These are phyloP conservation scores for Sinodicranocentrus sp. DNA, from an alignment of 2,888 invertebrate genomes.

Conservation along the genomic window DNA sequence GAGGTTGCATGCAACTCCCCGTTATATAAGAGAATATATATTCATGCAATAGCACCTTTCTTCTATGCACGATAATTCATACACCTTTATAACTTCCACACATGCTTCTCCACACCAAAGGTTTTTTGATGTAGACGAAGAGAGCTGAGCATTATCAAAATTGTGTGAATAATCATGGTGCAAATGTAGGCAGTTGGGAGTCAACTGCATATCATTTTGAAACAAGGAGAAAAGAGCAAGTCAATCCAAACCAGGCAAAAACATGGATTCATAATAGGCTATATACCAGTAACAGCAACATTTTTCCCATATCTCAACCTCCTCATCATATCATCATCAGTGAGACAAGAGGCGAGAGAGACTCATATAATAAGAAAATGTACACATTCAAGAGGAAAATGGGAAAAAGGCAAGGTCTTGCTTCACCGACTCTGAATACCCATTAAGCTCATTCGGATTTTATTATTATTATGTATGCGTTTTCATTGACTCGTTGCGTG, in stretches of 20 bases:
- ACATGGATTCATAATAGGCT: constrained; percentile 1
- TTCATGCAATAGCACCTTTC: no score
- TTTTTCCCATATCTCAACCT: neutral
- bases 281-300: constrained; percentile 14
- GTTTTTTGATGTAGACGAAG: no score
- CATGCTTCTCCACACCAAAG: no score
- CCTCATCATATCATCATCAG: no score
- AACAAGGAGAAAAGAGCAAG: no score
- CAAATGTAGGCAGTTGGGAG: no score
- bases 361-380: constrained; percentile 18
- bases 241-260: neutral
- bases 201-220: no score
- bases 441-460: constrained; percentile 47
- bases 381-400: no score
- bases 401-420: constrained; percentile 52
- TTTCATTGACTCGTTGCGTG: constrained; percentile 51
- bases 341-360: neutral
- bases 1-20: constrained; percentile 42
- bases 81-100: no score
- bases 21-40: no score
- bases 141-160: constrained; percentile 37
- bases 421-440: constrained; percentile 59
- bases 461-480: constrained; percentile 46
- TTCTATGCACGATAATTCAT: no score
- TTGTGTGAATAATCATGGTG: constrained; percentile 55